Evolutionary conservation across 2,113 vertebrate genomes (phyloP), one percentile per base, ranked within the genome.

Genomic region (Callospermophilus lateralis): DNA sequence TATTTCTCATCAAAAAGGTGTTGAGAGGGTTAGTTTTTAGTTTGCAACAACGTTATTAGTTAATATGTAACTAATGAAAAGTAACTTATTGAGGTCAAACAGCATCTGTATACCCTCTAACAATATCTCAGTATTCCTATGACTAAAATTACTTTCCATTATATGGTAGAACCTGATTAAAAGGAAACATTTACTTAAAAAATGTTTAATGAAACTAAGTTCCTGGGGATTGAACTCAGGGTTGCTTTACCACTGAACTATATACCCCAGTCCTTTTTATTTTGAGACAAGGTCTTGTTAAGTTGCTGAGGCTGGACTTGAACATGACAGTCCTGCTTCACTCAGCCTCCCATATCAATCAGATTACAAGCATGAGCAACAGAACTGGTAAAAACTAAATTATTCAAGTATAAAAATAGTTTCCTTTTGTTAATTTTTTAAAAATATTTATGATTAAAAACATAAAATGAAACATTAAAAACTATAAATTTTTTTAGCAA

Each of bases 391-490:
- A 61, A 61, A 61, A 26, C 8, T 61, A 61, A 61, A 73, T 77
- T 79, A 85, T 3, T 94, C 22, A 84, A 89, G 37, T 73, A 93
- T 45, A 61, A 84, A 92, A 96, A 87, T 51, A 51, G 11, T 51
- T 51, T 51, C 89, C 73, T 74, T 89, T 74, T 45, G 17, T 65
- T 93, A 84, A 81, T 30, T 22, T 86, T 92, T 94, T 58, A 32
- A 80, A 81, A 94, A 12, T 89, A 63, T 81, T 51, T 84, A 45
- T 79, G 70, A 73, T 67, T 67, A 88, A 96, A 96, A 95, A 88
- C 19, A 67, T 74, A 88, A 86, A 90, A 84, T 2, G 12, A 26
- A 87, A 55, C 42, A 87, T 58, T 76, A 45, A 42, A 86, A 83
- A 53, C 12, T 32, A 58, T 28, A 77, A 94, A 45, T 83, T 81